These are phyloP conservation scores for Leuctra nigra DNA, from an alignment of 2,888 invertebrate genomes.

Conservation along the genomic window DNA sequence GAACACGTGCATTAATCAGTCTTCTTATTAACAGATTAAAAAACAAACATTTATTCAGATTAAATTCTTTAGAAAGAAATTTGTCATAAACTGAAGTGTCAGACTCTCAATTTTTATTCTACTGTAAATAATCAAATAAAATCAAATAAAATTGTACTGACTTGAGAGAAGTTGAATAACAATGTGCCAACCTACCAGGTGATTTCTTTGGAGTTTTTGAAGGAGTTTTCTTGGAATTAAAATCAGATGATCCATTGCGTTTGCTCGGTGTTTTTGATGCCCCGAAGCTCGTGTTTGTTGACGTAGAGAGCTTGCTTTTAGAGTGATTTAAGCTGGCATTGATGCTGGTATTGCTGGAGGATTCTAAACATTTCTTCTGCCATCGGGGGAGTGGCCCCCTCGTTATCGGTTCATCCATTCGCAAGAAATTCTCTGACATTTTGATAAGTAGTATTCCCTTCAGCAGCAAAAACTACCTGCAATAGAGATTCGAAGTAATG, in stretches of 20 bases:
- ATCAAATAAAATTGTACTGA: neutral
- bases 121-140: neutral
- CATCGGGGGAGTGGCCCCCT: conserved; percentile 73
- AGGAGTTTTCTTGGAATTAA: conserved; percentile 44
- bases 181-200: conserved; percentile 45
- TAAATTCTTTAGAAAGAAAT: too few species aligned
- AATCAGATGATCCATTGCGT: conserved; percentile 33
- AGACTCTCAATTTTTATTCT: too few species aligned
- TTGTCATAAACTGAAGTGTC: too few species aligned
- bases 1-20: too few species aligned
- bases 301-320: conserved; percentile 53
- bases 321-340: conserved; percentile 61
- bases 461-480: too few species aligned
- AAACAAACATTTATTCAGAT: too few species aligned
- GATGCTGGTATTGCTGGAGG: conserved; percentile 46
- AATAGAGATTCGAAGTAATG: too few species aligned
- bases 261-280: conserved; percentile 35
- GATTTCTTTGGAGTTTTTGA: conserved; percentile 53
- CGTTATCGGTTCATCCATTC: conserved; percentile 71
- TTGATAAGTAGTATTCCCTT: too few species aligned
- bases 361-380: conserved; percentile 64
- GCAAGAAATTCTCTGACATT: conserved; percentile 52
- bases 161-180: neutral
- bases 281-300: conserved; percentile 46
- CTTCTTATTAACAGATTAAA: too few species aligned